Conservation (phyloP, 2,797 vertebrate species). For the Phataginus tetradactyla region DNA sequence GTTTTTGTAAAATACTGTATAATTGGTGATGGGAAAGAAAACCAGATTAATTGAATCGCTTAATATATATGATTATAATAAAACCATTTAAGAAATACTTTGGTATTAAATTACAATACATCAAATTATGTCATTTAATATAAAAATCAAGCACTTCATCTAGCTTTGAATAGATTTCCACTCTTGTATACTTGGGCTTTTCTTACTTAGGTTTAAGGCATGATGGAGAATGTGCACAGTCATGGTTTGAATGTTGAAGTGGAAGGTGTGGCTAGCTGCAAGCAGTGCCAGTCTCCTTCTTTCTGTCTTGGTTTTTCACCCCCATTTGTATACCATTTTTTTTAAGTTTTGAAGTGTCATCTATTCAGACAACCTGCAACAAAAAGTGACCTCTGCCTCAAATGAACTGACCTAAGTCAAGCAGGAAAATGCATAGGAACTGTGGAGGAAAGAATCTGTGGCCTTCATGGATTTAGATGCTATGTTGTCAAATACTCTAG, state of each 20-base stretch:
- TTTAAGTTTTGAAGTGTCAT: not conserved
- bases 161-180: conserved; percentile 34
- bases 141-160: conserved; percentile 40
- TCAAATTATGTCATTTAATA: conserved; percentile 21
- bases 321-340: not conserved
- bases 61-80: conserved; percentile 24
- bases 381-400: conserved; percentile 2
- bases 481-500: not conserved
- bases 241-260: conserved; percentile 11
- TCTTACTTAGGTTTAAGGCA: not conserved
- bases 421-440: not conserved
- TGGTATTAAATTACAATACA: conserved; percentile 23
- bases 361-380: not conserved
- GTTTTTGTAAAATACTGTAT: conserved; percentile 37
- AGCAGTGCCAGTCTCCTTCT: not conserved
- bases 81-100: conserved; percentile 42
- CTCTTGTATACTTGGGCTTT: not conserved
- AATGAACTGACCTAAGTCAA: not conserved
- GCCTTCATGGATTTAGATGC: not conserved
- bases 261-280: not conserved
- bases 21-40: not conserved
- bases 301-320: not conserved
- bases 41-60: not conserved
- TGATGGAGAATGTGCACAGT: not conserved
- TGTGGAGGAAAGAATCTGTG: not conserved